Base-by-base conservation (phyloP, 2,797 vertebrate species). In the Dipus sagitta region DNA sequence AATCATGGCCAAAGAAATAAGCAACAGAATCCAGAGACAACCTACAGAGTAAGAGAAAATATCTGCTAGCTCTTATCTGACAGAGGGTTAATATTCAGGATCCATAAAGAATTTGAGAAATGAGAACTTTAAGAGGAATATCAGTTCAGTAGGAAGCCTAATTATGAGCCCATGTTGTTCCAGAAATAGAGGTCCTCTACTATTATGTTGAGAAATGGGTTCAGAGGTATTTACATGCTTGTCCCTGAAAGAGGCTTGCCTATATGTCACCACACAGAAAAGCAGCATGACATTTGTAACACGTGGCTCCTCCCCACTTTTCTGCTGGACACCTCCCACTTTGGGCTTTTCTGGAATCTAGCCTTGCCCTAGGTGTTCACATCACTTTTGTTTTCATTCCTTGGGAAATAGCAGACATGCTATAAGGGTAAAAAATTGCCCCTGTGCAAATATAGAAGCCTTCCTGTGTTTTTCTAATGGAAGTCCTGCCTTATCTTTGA, bases 401-500 rank as follows among this genome's bases (percentile, higher is more conserved):
- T 81, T 2, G 17, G 64, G n/a, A 52, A 77, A 58, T 18, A 78
- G 68, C 34, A 76, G 24, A 64, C 60, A 14, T 75, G 20, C 5
- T 47, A 15, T 72, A 9, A 0, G 4, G 47, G 32, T 80, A 32
- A 1, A 71, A 26, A n/a, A 30, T 30, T 62, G 74, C 64, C 60
- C 67, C 76, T 13, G 1, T 52, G 71, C 60, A 86, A 71, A 86
- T 38, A 7, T 23, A 81, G 83, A 34, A 54, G 11, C 10, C 60
- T 91, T 90, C 47, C 58, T 17, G 72, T 58, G 75, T 65, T 94
- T 90, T 81, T 79, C 82, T 2, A 79, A 24, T 62, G 84, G 85
- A 84, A 94, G 78, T 62, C 52, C 58, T 89, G 60, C 52, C 60
- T 81, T 58, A 47, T 81, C 47, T 91, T 72, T 82, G 52, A 96